Base-by-base conservation (phyloP, 2,888 invertebrate genomes). In the Hemaris fuciformis region DNA sequence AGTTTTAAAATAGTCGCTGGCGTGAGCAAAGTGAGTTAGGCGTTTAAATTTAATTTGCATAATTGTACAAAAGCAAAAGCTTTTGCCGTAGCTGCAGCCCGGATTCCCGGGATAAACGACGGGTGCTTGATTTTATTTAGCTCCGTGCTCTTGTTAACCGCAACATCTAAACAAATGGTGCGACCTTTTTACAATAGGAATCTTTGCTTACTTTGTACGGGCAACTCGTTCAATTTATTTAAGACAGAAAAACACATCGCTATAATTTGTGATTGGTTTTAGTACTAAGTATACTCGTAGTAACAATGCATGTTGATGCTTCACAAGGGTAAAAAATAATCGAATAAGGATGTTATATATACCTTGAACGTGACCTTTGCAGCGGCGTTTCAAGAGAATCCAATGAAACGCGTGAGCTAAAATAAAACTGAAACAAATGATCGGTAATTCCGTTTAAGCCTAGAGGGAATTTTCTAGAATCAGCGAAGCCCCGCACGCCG, bases 41-140 rank as follows among this genome's bases (percentile, higher is more conserved):
- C 80, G 83, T 84, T 84, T 81, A 81, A 85, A 84, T 85, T 79
- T 75, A 81, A 84, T 86, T 81, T 84, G 73, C 83, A 85, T 86
- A 83, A 84, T 84, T 82, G 38, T 76, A 81, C 76, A 69, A 77
- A 81, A 82, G 78, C 74, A 77, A 84, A 84, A 77, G 80, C 77
- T 80, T 80, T 81, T 72, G 74, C 77, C 57, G 34, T 18, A 38
- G 38, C 38, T 79, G 83, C 76, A 77, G 75, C 71, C 69, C 66
- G 69, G 76, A 76, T 77, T 78, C 76, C 64, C 38, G 57, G 34
- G 59, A 68, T 65, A 69, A 67, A 63, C 62, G 61, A 57, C 59
- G 61, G 61, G 62, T 60, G 63, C 57, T 68, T 65, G 60, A 63
- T 66, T 70, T 66, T 63, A 66, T 68, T 71, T 70, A 60, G 62